Base-by-base conservation (phyloP, 2,888 invertebrate species). In the Plebejus melissa region DNA sequence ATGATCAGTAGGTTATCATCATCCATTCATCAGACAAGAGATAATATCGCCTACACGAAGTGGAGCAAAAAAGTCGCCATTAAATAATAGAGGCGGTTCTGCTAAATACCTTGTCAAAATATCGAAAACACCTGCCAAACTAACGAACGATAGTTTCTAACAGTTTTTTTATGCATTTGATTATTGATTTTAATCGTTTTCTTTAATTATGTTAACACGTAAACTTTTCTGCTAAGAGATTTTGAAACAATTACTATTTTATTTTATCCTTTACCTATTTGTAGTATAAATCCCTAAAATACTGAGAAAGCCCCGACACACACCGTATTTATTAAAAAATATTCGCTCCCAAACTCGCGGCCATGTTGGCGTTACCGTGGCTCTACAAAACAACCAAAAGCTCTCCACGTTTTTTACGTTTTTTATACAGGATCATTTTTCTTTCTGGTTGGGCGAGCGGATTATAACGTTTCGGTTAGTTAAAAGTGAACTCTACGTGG, bases 351-450 rank as follows among this genome's bases (percentile, higher is more conserved):
- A 82, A 79, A 83, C 82, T 86, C 83, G 90, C 91, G 85, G 93
- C 93, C 93, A 93, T 93, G 87, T 90, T 93, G 90, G 85, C 87
- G 90, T 84, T 85, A 84, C 83, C 85, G 86, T 83, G 85, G 85
- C 86, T 86, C 81, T 81, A 89, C 85, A 88, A 90, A 93, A 93
- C 92, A 88, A 92, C 88, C 86, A 86, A 87, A 85, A 87, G 87
- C 85, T 87, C 83, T 83, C 80, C 78, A 82, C 85, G 90, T 90
- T 91, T 89, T 85, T 87, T 85, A 84, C 85, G 85, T 90, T 91
- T 91, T 93, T 90, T 90, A 88, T 90, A 91, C 92, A 93, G 93
- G 93, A 93, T 93, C 88, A 93, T 93, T 93, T 93, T 93, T 93
- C 93, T 93, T 92, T 86, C 88, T 84, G 87, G 87, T 85, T 85